Evolutionary conservation across 2,888 invertebrate species (phyloP).

Genomic region (Ophion costatus): DNA sequence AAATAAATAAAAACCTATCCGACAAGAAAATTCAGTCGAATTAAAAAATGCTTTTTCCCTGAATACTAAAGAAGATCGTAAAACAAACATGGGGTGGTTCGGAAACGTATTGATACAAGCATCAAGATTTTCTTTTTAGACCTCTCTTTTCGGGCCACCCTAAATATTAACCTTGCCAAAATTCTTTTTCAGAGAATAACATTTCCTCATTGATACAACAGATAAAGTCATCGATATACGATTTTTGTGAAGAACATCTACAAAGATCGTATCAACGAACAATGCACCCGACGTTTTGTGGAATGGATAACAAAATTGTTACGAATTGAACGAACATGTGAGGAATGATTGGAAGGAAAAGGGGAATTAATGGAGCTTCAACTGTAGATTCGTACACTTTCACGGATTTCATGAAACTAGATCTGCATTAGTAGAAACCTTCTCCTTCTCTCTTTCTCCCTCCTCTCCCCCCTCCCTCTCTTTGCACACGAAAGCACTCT

Average conservation of each 20-base stretch:
- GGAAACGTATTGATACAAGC: no score
- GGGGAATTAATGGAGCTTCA: not conserved
- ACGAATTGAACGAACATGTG: not conserved
- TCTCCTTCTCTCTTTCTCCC: constrained; percentile 1
- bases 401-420: not conserved
- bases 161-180: not conserved
- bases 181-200: not conserved
- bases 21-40: no score
- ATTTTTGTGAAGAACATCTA: not conserved
- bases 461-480: not conserved
- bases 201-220: not conserved
- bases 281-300: not conserved
- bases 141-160: no score
- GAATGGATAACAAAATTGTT: not conserved
- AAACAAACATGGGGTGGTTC: no score
- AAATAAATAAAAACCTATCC: no score
- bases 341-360: not conserved
- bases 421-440: not conserved
- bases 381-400: constrained; percentile 7
- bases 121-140: no score
- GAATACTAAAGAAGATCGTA: no score
- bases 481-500: constrained; percentile 1
- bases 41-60: no score
- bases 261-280: not conserved
- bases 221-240: not conserved